Conservation (phyloP, 2,113 vertebrate genomes). For the Otocyon megalotis region DNA sequence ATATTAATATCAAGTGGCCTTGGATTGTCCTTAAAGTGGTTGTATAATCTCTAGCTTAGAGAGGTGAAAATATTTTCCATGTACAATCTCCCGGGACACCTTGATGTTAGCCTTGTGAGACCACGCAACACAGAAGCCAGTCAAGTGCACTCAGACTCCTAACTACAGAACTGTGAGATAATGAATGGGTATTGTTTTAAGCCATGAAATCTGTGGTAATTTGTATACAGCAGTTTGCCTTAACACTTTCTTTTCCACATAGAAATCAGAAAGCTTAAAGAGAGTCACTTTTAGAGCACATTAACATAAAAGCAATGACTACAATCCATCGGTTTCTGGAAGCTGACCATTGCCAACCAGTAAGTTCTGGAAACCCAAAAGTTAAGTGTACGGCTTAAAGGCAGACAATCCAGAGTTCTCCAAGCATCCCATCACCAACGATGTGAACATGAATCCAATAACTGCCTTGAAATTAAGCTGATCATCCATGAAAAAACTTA, state of each 20-base stretch:
- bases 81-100: background rate
- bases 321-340: background rate
- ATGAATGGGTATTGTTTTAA: background rate
- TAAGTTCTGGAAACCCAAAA: background rate
- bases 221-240: conserved; percentile 6
- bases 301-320: background rate
- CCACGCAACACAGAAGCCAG: background rate
- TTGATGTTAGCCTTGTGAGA: background rate
- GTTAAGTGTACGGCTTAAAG: background rate
- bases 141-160: background rate
- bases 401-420: background rate
- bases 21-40: background rate
- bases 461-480: conserved; percentile 39
- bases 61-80: background rate
- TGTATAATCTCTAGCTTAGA: background rate
- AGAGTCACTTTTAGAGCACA: background rate
- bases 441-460: background rate
- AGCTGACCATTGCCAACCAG: background rate
- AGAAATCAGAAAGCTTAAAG: conserved; percentile 45
- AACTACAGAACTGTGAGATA: background rate
- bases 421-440: background rate
- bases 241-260: background rate
- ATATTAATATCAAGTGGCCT: background rate
- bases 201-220: background rate
- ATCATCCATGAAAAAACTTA: background rate